Evolutionary conservation across 2,797 vertebrate species (phyloP), one percentile per base, ranked within the genome.

Genomic region (Merluccius polli): DNA sequence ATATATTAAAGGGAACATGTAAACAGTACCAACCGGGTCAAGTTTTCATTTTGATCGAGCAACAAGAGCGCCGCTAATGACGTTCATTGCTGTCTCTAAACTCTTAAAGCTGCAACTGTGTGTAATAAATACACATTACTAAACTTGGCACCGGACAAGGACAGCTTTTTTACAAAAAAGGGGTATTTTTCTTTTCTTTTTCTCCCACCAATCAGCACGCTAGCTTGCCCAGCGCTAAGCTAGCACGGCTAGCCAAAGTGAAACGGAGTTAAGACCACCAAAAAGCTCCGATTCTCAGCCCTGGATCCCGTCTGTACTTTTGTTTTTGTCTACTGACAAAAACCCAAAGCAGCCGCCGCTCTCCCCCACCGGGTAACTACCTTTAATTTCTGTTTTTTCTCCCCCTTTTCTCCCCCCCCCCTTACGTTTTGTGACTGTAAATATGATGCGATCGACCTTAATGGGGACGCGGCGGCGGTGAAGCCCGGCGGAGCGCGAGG

Each of bases 1-100:
- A 90, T 89, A 91, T 86, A 95, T 94, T 94, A 94, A 94, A 94
- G 89, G 93, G 92, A 94, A 92, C 91, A 94, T 95, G 92, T 94
- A 93, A 95, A 94, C 92, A 93, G 93, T 87, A 92, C 91, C 91
- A 91, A 93, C 93, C 93, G 94, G 93, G 92, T 94, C 92, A 93
- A 93, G 92, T 94, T 94, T 93, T 93, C 89, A 93, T 92, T 93
- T 93, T 92, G 92, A 94, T 93, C 86, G 92, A 91, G 91, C 93
- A 92, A 91, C 88, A 86, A 85, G 84, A 92, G 89, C 88, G 84
- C 90, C 92, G 91, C 85, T 78, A 91, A 87, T 92, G 85, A 92
- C 91, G 93, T 85, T 91, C 73, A 87, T 80, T 86, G 82, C 88
- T 85, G 89, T 92, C 93, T 91, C 91, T 89, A 76, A 92, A 87